These are phyloP conservation scores for Diplolepis rosae DNA, from an alignment of 2,888 invertebrate species.

Conservation along the genomic window DNA sequence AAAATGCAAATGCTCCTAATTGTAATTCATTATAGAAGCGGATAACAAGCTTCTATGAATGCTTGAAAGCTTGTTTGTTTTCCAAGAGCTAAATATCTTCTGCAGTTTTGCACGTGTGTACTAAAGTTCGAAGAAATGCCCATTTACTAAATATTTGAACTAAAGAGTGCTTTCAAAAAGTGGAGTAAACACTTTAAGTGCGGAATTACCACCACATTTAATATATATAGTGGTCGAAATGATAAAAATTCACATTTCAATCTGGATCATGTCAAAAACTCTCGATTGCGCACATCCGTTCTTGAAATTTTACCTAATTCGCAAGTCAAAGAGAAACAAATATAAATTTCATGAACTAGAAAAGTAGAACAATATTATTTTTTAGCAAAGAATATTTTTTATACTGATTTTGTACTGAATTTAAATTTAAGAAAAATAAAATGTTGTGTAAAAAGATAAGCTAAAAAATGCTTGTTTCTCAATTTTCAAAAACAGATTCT, in stretches of 20 bases:
- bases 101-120: not conserved
- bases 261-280: constrained; percentile 12
- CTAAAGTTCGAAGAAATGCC: constrained; percentile 8
- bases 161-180: constrained; percentile 20
- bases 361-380: not conserved
- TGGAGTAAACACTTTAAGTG: constrained; percentile 29
- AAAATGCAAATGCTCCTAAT: not conserved
- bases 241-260: constrained; percentile 25
- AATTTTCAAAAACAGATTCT: too few species aligned
- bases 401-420: too few species aligned
- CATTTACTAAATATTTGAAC: constrained; percentile 36
- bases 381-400: too few species aligned
- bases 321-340: not conserved
- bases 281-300: constrained; percentile 11
- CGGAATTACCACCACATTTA: not conserved
- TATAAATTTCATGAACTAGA: not conserved
- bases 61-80: not conserved
- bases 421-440: too few species aligned
- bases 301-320: constrained; percentile 6
- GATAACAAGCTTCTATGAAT: not conserved
- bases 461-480: too few species aligned
- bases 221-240: not conserved
- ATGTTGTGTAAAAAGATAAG: too few species aligned
- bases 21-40: not conserved
- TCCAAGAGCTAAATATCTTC: not conserved